Evolutionary conservation across 2,113 vertebrate species (phyloP), one percentile per base, ranked within the genome.

Genomic region (Emydura subglobosa): DNA sequence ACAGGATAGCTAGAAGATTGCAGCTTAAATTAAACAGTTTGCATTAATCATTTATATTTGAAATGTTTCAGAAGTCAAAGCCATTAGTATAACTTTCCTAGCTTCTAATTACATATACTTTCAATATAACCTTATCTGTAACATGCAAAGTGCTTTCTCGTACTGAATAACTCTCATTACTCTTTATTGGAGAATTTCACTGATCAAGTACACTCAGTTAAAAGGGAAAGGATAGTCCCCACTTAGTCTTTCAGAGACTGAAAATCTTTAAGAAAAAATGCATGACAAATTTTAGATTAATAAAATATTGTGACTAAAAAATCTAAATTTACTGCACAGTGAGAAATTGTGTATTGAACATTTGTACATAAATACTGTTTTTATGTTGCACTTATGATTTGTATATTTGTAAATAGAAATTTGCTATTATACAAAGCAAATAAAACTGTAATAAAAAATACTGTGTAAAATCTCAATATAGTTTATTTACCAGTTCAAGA

Each of bases 391-490:
- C 55, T 89, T 93, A 44, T 91, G 24, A 90, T 74, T 54, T 97
- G 39, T 94, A 80, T 92, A 87, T 81, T 95, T 97, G 92, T 97
- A 95, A 61, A 97, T 92, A 96, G 6, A 57, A 91, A 27, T 13
- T 7, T 74, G 79, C 82, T 96, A 96, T 97, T 97, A 96, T 94
- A 87, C 51, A 10, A 95, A 94, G 25, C 94, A 96, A 96, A 93
- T 94, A 83, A 94, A 96, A 90, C 61, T 4, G n/a, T n/a, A n/a
- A 93, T 96, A 91, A 98, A 82, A 72, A 95, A 95, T 90, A 96
- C 76, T 68, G 24, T 85, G n/a, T 86, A n/a, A 55, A 86, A 17
- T 86, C 39, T 82, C 85, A 54, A 54, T 54, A 79, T 14, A 91
- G 10, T 88, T 11, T 91, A 84, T 93, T 72, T 85, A n/a, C 22